Evolutionary conservation across 2,113 vertebrate genomes (phyloP), one percentile per base, ranked within the genome.

Genomic region (Odocoileus virginianus): DNA sequence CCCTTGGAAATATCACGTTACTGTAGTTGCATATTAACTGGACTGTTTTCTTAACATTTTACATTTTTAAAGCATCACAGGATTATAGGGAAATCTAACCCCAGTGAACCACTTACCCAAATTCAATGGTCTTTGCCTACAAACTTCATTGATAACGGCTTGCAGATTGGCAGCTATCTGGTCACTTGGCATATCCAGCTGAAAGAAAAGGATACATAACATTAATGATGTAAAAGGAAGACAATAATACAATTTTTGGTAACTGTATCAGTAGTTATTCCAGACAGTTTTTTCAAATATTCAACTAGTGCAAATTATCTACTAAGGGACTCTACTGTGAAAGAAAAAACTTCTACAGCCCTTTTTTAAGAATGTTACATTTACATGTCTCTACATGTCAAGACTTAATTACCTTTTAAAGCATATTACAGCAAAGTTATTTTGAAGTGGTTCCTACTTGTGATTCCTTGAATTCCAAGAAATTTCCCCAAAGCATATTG

Each of bases 101-200:
- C 21, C 67, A 92, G 40, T 40, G 0, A 19, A 76, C 5, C 52
- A 90, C 99, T 92, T 98, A 99, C 99, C 99, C 0, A 98, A 98
- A 78, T 95, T 87, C 1, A 98, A 91, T 0, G 99, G 99, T 96
- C 99, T 99, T 93, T 99, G 99, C 0, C 98, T 99, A 97, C 99
- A 99, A 36, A 99, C 99, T 7, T 99, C 99, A 0, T 93, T 78
- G 94, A 99, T 92, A 89, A 99, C 3, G 0, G 98, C 27, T 93
- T 99, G 98, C 1, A 99, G 98, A 98, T 99, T 99, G 91, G 98
- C 98, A 19, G 98, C 10, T 97, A 99, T 99, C 55, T 99, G 98
- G 57, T 99, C 99, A 94, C 85, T 97, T 17, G 99, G 98, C 99
- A 99, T 99, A 98, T 99, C 98, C 97, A 99, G 98, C 99, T 99